A percentile compares a stretch with the other conserved stretches of the same genome.
These are phyloP conservation scores for Hiodon tergisus DNA, from an alignment of 2,113 vertebrate species.

Conservation along the genomic window DNA sequence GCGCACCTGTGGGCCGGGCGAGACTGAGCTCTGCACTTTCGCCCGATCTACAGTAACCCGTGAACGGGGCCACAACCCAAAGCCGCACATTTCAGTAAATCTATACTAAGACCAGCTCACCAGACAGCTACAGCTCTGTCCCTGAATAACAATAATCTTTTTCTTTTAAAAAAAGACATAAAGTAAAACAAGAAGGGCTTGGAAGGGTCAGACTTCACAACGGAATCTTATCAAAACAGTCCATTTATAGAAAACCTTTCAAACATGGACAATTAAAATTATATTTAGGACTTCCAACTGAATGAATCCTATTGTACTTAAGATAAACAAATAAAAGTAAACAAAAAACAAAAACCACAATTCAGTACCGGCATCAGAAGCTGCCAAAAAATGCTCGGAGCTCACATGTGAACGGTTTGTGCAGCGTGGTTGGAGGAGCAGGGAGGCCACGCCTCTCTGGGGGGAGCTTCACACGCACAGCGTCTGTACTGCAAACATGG, in stretches of 20 bases:
- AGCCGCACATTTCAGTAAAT: too few relatives aligned
- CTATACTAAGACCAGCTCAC: too few relatives aligned
- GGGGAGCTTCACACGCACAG: too few relatives aligned
- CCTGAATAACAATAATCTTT: background rate
- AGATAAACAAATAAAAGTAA: background rate
- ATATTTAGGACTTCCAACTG: background rate
- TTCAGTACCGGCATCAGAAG: background rate
- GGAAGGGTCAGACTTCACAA: background rate
- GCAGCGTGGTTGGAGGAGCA: background rate
- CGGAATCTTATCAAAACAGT: background rate
- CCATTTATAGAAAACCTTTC: background rate
- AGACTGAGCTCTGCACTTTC: too few relatives aligned
- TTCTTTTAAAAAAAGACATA: too few relatives aligned
- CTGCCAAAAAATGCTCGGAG: background rate
- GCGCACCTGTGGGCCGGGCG: too few relatives aligned
- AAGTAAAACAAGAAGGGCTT: background rate
- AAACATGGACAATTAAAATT: background rate
- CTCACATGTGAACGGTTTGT: background rate
- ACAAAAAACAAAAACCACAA: background rate
- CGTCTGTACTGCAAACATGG: too few relatives aligned
- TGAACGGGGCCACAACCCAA: too few relatives aligned
- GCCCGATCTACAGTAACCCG: too few relatives aligned
- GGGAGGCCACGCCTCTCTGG: background rate
- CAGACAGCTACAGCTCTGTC: too few relatives aligned
- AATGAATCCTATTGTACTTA: background rate